Conservation (phyloP, 2,888 invertebrate genomes). For the Cosmorhoe ocellata region DNA sequence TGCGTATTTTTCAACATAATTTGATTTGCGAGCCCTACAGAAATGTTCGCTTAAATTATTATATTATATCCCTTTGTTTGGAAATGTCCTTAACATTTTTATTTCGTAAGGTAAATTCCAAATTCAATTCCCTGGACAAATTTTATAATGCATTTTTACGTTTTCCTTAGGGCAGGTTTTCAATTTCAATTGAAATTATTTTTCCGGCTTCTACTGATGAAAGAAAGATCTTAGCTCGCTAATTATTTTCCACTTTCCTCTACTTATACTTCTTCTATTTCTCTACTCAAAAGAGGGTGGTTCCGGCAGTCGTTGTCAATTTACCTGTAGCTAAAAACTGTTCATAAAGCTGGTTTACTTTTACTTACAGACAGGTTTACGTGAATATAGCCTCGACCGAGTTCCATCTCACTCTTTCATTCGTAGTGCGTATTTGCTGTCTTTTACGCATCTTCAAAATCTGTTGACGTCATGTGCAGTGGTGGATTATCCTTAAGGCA, state of each 20-base stretch:
- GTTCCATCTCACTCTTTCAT: no score
- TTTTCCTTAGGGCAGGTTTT: slow-evolving; percentile 6
- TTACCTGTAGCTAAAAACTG: background rate
- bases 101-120: background rate
- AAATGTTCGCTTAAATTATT: no score
- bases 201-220: slow-evolving; percentile 7
- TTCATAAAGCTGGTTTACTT: background rate
- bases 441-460: no score
- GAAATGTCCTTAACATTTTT: slow-evolving; percentile 4
- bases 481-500: no score
- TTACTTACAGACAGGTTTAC: background rate
- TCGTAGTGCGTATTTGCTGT: no score
- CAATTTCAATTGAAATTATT: slow-evolving; percentile 12
- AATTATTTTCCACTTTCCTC: slow-evolving; percentile 31
- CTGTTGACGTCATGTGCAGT: no score
- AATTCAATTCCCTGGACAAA: background rate
- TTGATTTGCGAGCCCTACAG: no score
- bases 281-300: slow-evolving; percentile 4
- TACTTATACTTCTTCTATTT: slow-evolving; percentile 10
- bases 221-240: slow-evolving; percentile 14
- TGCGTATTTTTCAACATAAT: no score
- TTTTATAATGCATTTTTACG: slow-evolving; percentile 12
- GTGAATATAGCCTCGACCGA: no score
- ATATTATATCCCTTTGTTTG: no score
- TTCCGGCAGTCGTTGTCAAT: slow-evolving; percentile 4